Evolutionary conservation across 2,113 vertebrate genomes (phyloP).

Genomic region (Caranx melampygus): DNA sequence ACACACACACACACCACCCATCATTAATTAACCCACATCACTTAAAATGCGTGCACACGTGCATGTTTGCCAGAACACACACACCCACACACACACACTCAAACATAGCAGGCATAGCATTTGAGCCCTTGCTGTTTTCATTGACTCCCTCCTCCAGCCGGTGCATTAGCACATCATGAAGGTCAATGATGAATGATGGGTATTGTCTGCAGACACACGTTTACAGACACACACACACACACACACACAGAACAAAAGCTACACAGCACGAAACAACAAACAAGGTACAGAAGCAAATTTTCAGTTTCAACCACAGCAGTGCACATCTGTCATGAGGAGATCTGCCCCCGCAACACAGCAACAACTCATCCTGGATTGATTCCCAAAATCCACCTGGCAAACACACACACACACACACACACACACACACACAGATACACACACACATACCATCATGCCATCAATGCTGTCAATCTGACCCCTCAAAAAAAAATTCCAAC

Average conservation of each 20-base stretch:
- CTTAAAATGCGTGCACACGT: conserved; percentile 38
- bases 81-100: conserved; percentile 27
- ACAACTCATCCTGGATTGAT: conserved; percentile 36
- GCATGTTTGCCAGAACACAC: conserved; percentile 13
- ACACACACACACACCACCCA: conserved; percentile 18
- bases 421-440: no score
- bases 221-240: not conserved
- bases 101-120: conserved; percentile 22
- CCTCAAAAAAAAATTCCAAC: not conserved
- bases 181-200: conserved; percentile 67
- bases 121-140: conserved; percentile 42
- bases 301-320: conserved; percentile 12
- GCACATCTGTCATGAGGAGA: conserved; percentile 55
- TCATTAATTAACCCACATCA: conserved; percentile 68
- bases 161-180: conserved; percentile 48
- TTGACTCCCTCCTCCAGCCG: conserved; percentile 22
- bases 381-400: conserved; percentile 26
- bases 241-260: conserved; percentile 14
- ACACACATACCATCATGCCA: not conserved
- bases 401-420: conserved; percentile 6
- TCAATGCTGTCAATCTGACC: conserved; percentile 38
- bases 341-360: conserved; percentile 22
- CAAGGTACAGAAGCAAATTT: conserved; percentile 26
- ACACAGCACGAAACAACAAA: conserved; percentile 32
- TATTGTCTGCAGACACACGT: conserved; percentile 44